These are phyloP conservation scores for Tetrax tetrax DNA, from an alignment of 2,113 vertebrate species.

Conservation along the genomic window DNA sequence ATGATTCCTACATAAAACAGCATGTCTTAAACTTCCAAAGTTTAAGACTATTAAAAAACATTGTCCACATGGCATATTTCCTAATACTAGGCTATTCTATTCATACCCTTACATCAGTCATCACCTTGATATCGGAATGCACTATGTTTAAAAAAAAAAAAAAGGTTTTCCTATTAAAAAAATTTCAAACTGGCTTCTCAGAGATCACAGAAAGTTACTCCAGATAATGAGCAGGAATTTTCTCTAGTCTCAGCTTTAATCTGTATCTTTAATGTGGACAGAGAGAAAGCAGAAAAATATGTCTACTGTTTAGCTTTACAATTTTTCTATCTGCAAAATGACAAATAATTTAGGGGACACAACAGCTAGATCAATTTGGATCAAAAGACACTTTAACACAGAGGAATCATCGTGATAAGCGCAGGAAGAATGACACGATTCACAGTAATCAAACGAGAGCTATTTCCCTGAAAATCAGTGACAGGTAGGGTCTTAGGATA, in stretches of 20 bases:
- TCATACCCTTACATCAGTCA: not conserved
- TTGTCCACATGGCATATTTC: constrained; percentile 8
- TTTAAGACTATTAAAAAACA: constrained; percentile 18
- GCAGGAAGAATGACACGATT: not conserved
- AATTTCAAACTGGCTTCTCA: not conserved
- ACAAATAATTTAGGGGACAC: not conserved
- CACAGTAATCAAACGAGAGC: not conserved
- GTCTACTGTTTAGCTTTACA: not conserved
- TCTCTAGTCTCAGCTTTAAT: not conserved
- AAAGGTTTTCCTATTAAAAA: not conserved
- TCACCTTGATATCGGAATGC: not conserved
- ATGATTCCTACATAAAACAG: constrained; percentile 52
- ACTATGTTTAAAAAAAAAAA: not conserved
- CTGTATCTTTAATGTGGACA: not conserved
- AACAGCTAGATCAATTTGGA: not conserved
- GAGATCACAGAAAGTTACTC: not conserved
- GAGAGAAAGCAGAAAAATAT: not conserved
- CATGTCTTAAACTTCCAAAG: not conserved
- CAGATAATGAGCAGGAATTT: not conserved
- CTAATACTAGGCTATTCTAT: not conserved
- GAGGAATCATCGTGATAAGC: not conserved
- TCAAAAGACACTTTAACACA: not conserved
- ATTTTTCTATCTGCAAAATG: not conserved
- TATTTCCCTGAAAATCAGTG: not conserved
- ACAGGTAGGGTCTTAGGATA: not conserved